Evolutionary conservation across 2,113 vertebrate species (phyloP), one percentile per base, ranked within the genome.

Genomic region (Uropsilus gracilis): DNA sequence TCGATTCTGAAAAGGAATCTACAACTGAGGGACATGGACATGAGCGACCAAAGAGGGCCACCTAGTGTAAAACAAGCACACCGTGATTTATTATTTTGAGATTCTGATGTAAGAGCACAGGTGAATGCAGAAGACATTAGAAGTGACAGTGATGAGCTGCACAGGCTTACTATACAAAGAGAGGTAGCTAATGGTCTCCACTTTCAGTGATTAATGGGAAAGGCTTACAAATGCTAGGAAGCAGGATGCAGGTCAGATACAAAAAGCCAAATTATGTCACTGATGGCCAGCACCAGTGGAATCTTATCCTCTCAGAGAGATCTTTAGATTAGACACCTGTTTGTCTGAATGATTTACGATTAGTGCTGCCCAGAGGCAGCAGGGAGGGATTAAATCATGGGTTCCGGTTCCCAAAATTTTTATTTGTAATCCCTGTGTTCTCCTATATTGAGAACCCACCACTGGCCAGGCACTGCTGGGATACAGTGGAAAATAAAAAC

Each of bases 41-140:
- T 32, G 50, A 91, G 94, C 86, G 72, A 91, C 91, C 53, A 14
- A 93, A 97, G 92, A 91, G 95, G 55, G 96, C 86, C 96, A 89
- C 86, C 96, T 97, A 95, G 97, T 90, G 96, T 87, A 86, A 63
- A 76, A 2, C 39, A 32, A 75, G 71, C 1, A 90, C 68, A 92
- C 57, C 77, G 86, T 63, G 83, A 92, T 50, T 78, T 55, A 68
- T 34, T 68, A 84, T 50, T 75, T 20, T 24, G 42, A 89, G 24
- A 26, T 59, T 94, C 86, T 39, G 68, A 82, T 76, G 5, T 2
- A 86, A 89, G 73, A 89, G 48, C 90, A 69, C 0, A 18, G 53
- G 53, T 42, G 50, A 86, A 73, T 61, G 86, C 30, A 39, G 80
- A 83, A 82, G 48, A 22, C 55, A 57, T 72, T 86, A 83, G 55